phyloP scores from a whole-genome alignment of 2,888 invertebrate species.

The Trypoxylon attenuatum region DNA sequence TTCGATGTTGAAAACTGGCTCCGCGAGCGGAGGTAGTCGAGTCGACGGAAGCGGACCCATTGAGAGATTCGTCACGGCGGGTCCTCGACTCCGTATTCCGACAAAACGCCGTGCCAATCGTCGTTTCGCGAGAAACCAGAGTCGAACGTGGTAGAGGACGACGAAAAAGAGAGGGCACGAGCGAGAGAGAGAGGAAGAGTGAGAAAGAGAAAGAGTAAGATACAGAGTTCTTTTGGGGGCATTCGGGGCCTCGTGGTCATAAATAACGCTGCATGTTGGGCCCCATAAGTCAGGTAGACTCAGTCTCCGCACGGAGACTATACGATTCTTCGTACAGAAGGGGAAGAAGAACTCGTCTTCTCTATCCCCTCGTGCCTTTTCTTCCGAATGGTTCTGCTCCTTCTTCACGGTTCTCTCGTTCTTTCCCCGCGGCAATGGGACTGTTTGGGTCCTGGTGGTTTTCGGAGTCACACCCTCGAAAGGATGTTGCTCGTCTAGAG shows the following conservation, averaged over 20 bases:
- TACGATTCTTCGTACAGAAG: conserved; percentile 37
- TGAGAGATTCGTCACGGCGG: conserved; percentile 27
- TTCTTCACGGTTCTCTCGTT: conserved; percentile 1
- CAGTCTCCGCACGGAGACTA: conserved; percentile 58
- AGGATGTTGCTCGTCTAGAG: conserved; percentile 44
- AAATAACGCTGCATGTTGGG: conserved; percentile 71
- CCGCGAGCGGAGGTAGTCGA: not conserved
- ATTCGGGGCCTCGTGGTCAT: conserved; percentile 62
- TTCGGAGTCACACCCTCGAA: conserved; percentile 72
- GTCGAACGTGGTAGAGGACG: conserved; percentile 8
- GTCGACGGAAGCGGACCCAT: conserved; percentile 4
- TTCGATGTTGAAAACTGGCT: no score
- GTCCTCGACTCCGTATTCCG: conserved; percentile 3
- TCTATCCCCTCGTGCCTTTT: not conserved
- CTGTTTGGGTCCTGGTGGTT: conserved; percentile 71
- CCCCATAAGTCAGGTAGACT: conserved; percentile 73
- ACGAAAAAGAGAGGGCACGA: conserved; percentile 19
- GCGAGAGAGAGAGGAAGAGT: conserved; percentile 16
- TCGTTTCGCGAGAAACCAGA: conserved; percentile 13
- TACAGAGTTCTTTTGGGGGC: conserved; percentile 49
- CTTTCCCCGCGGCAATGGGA: conserved; percentile 16
- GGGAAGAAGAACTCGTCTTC: conserved; percentile 21
- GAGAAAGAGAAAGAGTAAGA: conserved; percentile 21
- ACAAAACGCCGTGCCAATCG: conserved; percentile 22
- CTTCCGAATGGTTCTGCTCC: not conserved